These are phyloP conservation scores for Calliopum simillimum DNA, from an alignment of 2,888 invertebrate species.

Conservation along the genomic window DNA sequence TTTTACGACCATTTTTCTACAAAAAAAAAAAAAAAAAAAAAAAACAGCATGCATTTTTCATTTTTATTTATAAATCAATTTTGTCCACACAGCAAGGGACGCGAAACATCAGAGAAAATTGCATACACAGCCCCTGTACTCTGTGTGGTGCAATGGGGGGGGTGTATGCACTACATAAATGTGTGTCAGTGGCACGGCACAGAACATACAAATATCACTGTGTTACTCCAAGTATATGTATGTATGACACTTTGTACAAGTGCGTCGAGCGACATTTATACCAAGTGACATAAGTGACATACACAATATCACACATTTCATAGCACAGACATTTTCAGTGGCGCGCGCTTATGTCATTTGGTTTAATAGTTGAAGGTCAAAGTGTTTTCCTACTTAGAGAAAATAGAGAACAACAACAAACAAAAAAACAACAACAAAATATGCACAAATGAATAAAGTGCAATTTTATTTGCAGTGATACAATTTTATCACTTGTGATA, in stretches of 20 bases:
- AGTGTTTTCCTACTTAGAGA: conserved; percentile 50
- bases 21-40: too few relatives aligned
- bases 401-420: conserved; percentile 12
- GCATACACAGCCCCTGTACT: conserved; percentile 14
- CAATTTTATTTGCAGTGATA: conserved; percentile 29
- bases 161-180: conserved; percentile 37
- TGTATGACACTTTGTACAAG: conserved; percentile 6
- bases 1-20: neutral
- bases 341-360: conserved; percentile 46
- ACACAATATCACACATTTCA: conserved; percentile 12
- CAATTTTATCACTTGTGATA: conserved; percentile 49
- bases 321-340: neutral
- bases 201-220: conserved; percentile 53
- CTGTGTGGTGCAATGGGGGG: neutral
- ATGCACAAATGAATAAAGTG: conserved; percentile 23
- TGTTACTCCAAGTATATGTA: neutral
- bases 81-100: conserved; percentile 34
- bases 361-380: conserved; percentile 62
- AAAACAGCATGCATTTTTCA: neutral
- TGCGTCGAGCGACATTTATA: neutral
- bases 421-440: conserved; percentile 29
- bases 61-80: conserved; percentile 13
- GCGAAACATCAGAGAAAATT: conserved; percentile 24
- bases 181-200: conserved; percentile 61
- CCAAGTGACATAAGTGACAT: conserved; percentile 14